Evolutionary conservation across 2,888 invertebrate species (phyloP).

Genomic region (Lypha dubia): DNA sequence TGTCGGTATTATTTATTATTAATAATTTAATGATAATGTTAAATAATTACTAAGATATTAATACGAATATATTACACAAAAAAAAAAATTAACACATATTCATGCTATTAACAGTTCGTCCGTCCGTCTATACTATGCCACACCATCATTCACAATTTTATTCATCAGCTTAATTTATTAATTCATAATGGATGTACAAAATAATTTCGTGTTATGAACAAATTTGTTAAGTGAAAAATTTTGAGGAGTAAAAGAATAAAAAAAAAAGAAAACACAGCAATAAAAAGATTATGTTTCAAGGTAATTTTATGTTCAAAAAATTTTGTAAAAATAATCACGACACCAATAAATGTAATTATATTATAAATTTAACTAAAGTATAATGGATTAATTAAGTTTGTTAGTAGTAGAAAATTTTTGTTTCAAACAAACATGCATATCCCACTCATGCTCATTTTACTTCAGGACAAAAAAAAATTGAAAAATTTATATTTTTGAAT

Average conservation of each 20-base stretch:
- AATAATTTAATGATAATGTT: slow-evolving; percentile 17
- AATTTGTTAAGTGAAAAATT: slow-evolving; percentile 66
- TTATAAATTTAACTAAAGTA: background rate
- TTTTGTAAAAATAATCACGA: slow-evolving; percentile 49
- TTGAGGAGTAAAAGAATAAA: background rate
- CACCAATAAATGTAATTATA: slow-evolving; percentile 30
- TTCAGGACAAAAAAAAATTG: too few species aligned
- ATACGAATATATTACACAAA: slow-evolving; percentile 32
- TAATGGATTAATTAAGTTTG: background rate
- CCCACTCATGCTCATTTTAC: too few species aligned
- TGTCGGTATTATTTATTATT: background rate
- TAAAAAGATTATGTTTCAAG: slow-evolving; percentile 42
- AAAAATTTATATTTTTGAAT: too few species aligned
- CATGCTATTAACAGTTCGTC: slow-evolving; percentile 14
- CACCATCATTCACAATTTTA: slow-evolving; percentile 19
- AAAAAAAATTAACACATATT: slow-evolving; percentile 33
- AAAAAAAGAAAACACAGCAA: background rate
- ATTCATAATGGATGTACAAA: slow-evolving; percentile 27
- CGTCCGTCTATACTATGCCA: background rate
- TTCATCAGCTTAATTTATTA: slow-evolving; percentile 29
- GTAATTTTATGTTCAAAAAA: slow-evolving; percentile 32
- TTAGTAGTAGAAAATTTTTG: background rate
- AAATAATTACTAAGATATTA: slow-evolving; percentile 46
- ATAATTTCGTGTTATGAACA: slow-evolving; percentile 61
- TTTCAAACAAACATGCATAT: background rate